phyloP scores from a whole-genome alignment of 2,888 invertebrate genomes.

The Rotaria sp. region DNA sequence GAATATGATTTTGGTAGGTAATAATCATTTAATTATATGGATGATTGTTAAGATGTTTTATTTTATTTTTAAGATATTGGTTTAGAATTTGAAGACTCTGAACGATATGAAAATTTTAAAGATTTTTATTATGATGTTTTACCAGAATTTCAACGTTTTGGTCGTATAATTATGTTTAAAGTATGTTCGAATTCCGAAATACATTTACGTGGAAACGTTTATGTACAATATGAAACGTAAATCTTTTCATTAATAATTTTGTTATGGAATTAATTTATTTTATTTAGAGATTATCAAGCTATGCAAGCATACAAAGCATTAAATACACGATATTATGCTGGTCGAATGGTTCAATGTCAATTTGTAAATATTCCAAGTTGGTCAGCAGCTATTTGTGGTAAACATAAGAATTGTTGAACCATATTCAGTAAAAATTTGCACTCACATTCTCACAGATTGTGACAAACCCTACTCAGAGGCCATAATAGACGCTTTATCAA shows the following conservation, averaged over 20 bases:
- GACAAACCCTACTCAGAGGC: no score
- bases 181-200: slow-evolving; percentile 76
- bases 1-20: slow-evolving; percentile 67
- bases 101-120: slow-evolving; percentile 70
- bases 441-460: no score
- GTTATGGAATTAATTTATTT: slow-evolving; percentile 6
- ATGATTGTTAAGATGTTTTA: neutral
- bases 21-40: neutral
- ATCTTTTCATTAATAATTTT: slow-evolving; percentile 31
- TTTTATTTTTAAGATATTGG: slow-evolving; percentile 61
- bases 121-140: slow-evolving; percentile 78
- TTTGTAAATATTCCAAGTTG: slow-evolving; percentile 72
- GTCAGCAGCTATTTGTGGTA: slow-evolving; percentile 81
- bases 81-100: slow-evolving; percentile 75
- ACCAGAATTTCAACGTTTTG: slow-evolving; percentile 66
- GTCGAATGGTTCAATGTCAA: slow-evolving; percentile 71
- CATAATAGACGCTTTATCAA: no score
- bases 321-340: slow-evolving; percentile 79
- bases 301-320: slow-evolving; percentile 65
- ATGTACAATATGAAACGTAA: slow-evolving; percentile 67
- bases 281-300: slow-evolving; percentile 51
- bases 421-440: no score
- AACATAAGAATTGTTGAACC: no score
- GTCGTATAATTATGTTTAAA: slow-evolving; percentile 59
- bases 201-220: slow-evolving; percentile 82